Evolutionary conservation across 1,140 invertebrate genomes (phyloP).

Genomic region (Sesamia nonagrioides): DNA sequence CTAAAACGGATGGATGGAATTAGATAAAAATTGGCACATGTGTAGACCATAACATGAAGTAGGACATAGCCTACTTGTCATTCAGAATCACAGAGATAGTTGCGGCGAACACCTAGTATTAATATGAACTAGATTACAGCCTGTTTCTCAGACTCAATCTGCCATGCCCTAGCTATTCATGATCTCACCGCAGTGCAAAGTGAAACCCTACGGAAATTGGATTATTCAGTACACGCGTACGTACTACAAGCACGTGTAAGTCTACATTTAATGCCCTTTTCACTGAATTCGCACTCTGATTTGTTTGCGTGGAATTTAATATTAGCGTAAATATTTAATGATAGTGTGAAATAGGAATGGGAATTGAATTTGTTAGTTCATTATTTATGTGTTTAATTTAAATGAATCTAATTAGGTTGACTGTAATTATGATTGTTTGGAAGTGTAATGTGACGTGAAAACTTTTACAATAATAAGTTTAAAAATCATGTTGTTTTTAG

Average conservation of each 20-base stretch:
- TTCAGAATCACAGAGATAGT: too few species aligned
- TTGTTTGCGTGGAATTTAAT: conserved; percentile 36
- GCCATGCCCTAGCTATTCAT: too few species aligned
- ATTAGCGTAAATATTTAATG: conserved; percentile 29
- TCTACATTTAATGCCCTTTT: conserved; percentile 34
- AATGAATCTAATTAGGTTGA: background rate
- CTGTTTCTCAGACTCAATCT: too few species aligned
- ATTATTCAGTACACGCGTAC: conserved; percentile 33
- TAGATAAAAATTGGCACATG: too few species aligned
- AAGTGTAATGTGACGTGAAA: background rate
- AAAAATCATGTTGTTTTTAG: too few species aligned
- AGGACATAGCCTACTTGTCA: too few species aligned
- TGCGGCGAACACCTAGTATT: too few species aligned
- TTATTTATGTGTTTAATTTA: background rate
- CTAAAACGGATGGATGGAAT: too few species aligned
- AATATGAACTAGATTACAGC: too few species aligned
- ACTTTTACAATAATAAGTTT: too few species aligned
- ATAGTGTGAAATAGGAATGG: conserved; percentile 27
- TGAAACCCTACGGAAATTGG: conserved; percentile 48
- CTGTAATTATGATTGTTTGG: background rate
- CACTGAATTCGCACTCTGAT: conserved; percentile 33
- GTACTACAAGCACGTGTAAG: conserved; percentile 11
- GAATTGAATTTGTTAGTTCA: background rate
- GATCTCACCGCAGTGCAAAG: conserved; percentile 23
- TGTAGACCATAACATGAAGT: too few species aligned